Evolutionary conservation across 2,888 invertebrate species (phyloP).

Genomic region (Acanthosoma haemorrhoidale): DNA sequence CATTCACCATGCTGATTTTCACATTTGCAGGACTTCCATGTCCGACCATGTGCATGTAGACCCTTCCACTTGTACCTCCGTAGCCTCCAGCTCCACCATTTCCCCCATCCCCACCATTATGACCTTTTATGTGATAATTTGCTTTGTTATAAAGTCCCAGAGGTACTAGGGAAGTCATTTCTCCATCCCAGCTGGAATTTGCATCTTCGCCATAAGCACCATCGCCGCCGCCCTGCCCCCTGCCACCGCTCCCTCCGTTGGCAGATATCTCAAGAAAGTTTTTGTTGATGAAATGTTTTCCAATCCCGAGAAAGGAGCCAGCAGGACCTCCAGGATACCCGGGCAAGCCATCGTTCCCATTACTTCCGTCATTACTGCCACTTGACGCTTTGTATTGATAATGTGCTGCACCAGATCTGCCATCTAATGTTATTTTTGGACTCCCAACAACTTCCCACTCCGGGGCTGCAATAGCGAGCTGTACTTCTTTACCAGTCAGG

Average conservation of each 20-base stretch:
- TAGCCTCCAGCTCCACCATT: neutral
- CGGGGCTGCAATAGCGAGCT: neutral
- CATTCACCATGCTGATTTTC: too few species aligned
- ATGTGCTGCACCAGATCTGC: neutral
- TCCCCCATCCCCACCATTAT: neutral
- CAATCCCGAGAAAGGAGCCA: neutral
- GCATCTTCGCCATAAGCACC: neutral
- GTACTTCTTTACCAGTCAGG: neutral
- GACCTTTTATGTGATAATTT: neutral
- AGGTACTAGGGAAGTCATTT: neutral
- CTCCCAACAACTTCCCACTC: slow-evolving; percentile 9
- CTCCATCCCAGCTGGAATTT: neutral
- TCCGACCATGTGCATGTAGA: neutral
- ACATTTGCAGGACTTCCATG: too few species aligned
- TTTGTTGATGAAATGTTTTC: neutral
- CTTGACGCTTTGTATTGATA: neutral
- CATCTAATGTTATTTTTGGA: neutral
- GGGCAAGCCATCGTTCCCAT: neutral
- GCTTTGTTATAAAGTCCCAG: neutral
- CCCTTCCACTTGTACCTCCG: neutral
- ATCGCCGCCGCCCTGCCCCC: slow-evolving; percentile 11
- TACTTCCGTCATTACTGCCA: neutral
- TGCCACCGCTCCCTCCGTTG: neutral
- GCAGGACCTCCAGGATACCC: neutral
- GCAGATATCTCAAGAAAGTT: neutral